A percentile compares a stretch with the other conserved stretches of the same genome.
Evolutionary conservation across 2,797 vertebrate genomes (phyloP).

Genomic region (Aldrovandia affinis): DNA sequence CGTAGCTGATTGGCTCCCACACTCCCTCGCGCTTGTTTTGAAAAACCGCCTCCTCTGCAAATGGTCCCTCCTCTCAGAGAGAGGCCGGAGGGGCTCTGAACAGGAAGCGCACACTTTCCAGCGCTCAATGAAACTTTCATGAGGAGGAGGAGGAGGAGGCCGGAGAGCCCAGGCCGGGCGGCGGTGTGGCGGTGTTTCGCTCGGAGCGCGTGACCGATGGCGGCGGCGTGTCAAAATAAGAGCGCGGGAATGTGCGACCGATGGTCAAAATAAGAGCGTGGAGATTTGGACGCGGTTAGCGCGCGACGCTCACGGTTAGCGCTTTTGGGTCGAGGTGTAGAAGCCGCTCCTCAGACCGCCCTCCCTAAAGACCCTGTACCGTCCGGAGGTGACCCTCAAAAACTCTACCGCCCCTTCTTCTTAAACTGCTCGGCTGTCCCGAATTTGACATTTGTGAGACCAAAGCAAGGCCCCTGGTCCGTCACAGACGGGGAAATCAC

Average conservation of each 20-base stretch:
- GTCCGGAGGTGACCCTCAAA: no score
- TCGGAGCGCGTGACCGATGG: not conserved
- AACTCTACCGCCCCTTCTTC: not conserved
- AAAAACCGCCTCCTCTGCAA: not conserved
- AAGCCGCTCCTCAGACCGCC: not conserved
- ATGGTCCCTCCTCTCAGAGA: slow-evolving; percentile 24
- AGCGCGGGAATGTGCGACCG: slow-evolving; percentile 21
- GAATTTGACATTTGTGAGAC: no score
- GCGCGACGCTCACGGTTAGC: not conserved
- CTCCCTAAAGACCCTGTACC: not conserved
- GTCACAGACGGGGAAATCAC: slow-evolving; percentile 49
- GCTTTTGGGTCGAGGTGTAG: not conserved
- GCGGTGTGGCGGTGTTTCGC: not conserved
- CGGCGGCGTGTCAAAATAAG: not conserved
- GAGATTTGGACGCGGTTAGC: slow-evolving; percentile 14
- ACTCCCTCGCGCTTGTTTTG: slow-evolving; percentile 11
- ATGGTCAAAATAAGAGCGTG: slow-evolving; percentile 39
- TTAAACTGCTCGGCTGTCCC: not conserved
- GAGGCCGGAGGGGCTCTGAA: slow-evolving; percentile 43
- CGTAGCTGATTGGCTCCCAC: slow-evolving; percentile 33
- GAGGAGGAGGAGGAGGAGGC: slow-evolving; percentile 50
- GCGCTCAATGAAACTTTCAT: slow-evolving; percentile 42
- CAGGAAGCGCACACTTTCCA: slow-evolving; percentile 50
- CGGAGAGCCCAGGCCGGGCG: no score
- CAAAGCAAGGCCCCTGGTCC: no score